Evolutionary conservation across 2,888 invertebrate genomes (phyloP).

Genomic region (Mythimna impura): DNA sequence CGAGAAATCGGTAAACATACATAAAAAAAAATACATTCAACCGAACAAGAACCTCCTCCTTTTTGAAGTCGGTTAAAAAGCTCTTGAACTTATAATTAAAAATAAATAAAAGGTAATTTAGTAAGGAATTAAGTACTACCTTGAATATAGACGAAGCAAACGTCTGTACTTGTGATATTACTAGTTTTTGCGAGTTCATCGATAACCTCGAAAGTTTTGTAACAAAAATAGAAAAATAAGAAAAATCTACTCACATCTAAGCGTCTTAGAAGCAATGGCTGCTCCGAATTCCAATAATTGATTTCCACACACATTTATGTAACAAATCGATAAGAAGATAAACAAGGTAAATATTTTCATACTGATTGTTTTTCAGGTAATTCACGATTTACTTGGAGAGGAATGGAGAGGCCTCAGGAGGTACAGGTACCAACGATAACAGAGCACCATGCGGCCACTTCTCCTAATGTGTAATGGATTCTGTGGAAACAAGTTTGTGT

Average conservation of each 20-base stretch:
- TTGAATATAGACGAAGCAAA: neutral
- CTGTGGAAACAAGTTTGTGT: neutral
- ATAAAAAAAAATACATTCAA: no score
- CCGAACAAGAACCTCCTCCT: no score
- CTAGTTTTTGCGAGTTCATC: neutral
- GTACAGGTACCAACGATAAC: neutral
- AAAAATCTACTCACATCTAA: slow-evolving; percentile 10
- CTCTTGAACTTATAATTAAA: neutral
- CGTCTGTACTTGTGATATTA: neutral
- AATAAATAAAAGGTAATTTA: neutral
- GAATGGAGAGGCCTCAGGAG: neutral
- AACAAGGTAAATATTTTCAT: slow-evolving; percentile 12
- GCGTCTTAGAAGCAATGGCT: neutral
- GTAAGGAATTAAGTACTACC: neutral
- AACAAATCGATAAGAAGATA: neutral
- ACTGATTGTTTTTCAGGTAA: neutral
- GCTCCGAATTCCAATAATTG: neutral
- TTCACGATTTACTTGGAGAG: neutral
- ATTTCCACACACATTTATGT: neutral
- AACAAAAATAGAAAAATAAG: neutral
- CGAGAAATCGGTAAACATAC: no score
- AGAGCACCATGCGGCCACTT: neutral
- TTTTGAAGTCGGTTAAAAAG: neutral
- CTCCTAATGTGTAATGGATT: neutral
- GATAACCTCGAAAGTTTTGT: neutral